A percentile compares a stretch with the other conserved stretches of the same genome.
Conservation (phyloP, 2,113 vertebrate genomes). For the Piprites chloris region DNA sequence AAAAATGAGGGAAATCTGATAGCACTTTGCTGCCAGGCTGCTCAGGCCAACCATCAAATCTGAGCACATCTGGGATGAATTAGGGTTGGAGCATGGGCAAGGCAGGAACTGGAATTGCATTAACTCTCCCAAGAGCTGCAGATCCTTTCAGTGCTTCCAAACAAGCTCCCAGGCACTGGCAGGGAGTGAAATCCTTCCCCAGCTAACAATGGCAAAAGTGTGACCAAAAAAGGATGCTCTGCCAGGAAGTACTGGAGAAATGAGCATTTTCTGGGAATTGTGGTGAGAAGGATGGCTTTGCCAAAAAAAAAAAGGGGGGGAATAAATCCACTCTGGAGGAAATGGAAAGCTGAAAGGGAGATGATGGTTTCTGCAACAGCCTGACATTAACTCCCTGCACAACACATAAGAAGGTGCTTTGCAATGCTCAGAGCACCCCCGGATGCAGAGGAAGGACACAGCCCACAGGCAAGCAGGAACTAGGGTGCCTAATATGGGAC, state of each 20-base stretch:
- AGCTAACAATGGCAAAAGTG: background rate
- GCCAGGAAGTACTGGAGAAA: background rate
- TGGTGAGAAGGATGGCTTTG: background rate
- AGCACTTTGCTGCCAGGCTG: background rate
- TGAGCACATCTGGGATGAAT: background rate
- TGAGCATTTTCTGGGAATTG: background rate
- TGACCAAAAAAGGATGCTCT: background rate
- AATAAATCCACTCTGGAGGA: background rate
- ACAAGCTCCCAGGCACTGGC: background rate
- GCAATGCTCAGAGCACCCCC: background rate
- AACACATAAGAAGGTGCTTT: background rate
- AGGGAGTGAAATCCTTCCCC: background rate
- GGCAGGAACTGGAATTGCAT: background rate
- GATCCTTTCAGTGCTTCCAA: background rate
- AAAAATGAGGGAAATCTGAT: background rate
- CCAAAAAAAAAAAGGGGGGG: background rate
- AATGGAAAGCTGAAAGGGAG: background rate
- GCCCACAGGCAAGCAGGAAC: accelerated
- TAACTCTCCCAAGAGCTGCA: background rate
- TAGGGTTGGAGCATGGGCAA: background rate
- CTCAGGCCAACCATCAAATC: background rate
- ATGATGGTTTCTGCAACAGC: background rate
- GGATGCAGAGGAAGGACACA: background rate
- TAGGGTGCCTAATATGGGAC: background rate
- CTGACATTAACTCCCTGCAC: background rate